Conservation (phyloP, 2,113 vertebrate species). For the Origma solitaria region DNA sequence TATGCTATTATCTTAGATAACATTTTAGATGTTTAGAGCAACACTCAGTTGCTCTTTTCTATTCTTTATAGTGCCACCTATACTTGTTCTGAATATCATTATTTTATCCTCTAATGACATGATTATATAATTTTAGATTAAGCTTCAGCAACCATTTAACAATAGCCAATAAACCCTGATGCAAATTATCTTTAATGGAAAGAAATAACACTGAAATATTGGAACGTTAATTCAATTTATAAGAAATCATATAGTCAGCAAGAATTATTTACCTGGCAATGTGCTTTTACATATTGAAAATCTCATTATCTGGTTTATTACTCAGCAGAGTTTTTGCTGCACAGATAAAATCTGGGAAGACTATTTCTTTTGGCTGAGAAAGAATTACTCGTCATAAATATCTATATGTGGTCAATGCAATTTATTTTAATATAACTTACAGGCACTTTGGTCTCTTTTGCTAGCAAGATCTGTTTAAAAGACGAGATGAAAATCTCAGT, state of each 20-base stretch:
- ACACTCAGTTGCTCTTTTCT: not conserved
- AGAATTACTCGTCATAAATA: not conserved
- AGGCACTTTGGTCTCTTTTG: not conserved
- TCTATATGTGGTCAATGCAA: not conserved
- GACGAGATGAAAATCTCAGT: not conserved
- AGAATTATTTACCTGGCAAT: constrained; percentile 48
- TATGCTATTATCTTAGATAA: not conserved
- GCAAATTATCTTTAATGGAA: constrained; percentile 27
- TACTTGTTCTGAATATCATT: not conserved
- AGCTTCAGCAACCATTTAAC: constrained; percentile 48
- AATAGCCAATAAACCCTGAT: constrained; percentile 29
- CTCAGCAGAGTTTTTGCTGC: not conserved
- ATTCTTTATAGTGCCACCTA: not conserved
- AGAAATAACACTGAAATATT: not conserved
- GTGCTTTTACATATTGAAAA: constrained; percentile 14
- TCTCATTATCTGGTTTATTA: constrained; percentile 6
- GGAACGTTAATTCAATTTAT: constrained; percentile 42
- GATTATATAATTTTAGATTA: constrained; percentile 46
- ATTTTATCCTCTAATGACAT: constrained; percentile 44
- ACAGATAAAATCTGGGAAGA: not conserved
- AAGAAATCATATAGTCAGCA: constrained; percentile 40
- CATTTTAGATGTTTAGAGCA: not conserved
- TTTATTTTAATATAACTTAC: not conserved
- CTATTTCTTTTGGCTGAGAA: not conserved
- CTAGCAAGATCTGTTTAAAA: not conserved